Conservation (phyloP, 2,797 vertebrate species). For the Alauda arvensis region DNA sequence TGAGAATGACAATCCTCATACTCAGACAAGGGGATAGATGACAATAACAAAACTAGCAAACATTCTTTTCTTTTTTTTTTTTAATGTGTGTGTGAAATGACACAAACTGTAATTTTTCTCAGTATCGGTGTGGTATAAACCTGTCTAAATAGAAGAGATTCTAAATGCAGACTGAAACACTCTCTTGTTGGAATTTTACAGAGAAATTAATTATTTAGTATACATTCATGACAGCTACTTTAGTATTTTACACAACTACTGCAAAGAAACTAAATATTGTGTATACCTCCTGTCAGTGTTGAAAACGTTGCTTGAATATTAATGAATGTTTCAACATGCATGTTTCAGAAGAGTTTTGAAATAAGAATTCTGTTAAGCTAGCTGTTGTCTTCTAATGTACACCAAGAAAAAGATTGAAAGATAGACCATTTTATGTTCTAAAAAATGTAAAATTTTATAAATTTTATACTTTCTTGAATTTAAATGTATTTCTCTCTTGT, state of each 20-base stretch:
- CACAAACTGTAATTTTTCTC: not conserved
- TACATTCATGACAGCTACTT: not conserved
- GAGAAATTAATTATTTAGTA: not conserved
- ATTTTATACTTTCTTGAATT: not conserved
- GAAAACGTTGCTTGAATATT: not conserved
- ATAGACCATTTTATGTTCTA: not conserved
- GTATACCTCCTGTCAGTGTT: not conserved
- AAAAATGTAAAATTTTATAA: not conserved
- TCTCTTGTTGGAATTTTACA: not conserved
- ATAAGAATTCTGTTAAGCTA: not conserved
- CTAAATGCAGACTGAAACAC: not conserved
- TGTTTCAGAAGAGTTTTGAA: not conserved
- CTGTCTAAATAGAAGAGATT: not conserved
- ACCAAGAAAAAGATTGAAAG: not conserved
- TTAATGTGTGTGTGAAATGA: not conserved
- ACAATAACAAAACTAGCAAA: not conserved
- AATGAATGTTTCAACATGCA: not conserved
- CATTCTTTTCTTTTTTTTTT: not conserved
- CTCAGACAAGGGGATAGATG: not conserved
- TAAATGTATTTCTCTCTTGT: not conserved
- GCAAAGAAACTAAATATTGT: conserved; percentile 15
- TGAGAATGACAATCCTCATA: not conserved
- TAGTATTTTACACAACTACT: not conserved
- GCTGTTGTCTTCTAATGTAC: not conserved
- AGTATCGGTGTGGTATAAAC: not conserved